phyloP scores from a whole-genome alignment of 2,113 vertebrate species.

The Malurus melanocephalus region DNA sequence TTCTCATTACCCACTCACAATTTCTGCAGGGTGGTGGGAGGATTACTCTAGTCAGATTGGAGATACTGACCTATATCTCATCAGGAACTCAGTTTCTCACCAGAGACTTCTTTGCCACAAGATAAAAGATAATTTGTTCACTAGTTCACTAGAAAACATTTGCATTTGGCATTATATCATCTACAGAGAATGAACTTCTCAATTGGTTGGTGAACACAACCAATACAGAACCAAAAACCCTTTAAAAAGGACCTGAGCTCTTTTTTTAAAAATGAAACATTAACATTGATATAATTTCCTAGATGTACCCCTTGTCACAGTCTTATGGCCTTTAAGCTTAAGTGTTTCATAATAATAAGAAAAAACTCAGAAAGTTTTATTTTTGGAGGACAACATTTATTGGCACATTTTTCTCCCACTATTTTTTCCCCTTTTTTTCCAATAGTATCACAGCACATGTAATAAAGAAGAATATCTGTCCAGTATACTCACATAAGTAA shows the following conservation, averaged over 20 bases:
- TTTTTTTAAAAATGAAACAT: conserved; percentile 10
- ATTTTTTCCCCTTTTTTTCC: conserved; percentile 12
- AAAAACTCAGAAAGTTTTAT: conserved; percentile 25
- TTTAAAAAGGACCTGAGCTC: background rate
- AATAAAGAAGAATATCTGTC: conserved; percentile 18
- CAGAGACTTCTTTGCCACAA: background rate
- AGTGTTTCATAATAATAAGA: conserved; percentile 13
- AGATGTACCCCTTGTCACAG: background rate
- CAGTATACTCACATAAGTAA: conserved; percentile 10
- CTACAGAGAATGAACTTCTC: conserved; percentile 3
- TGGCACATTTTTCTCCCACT: background rate
- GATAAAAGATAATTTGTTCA: conserved; percentile 18
- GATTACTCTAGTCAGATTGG: background rate
- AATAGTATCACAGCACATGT: conserved; percentile 39
- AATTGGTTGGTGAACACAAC: background rate
- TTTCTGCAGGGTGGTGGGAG: background rate
- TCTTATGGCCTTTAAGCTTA: background rate
- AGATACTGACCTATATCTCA: conserved; percentile 14
- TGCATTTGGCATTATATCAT: background rate
- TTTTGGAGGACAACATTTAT: conserved; percentile 22
- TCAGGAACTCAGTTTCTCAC: background rate
- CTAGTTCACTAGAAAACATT: conserved; percentile 36
- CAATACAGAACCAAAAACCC: background rate
- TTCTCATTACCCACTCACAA: background rate
- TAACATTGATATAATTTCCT: conserved; percentile 39